Evolutionary conservation across 2,888 invertebrate genomes (phyloP), one percentile per base, ranked within the genome.

Genomic region (Watsonalla binaria): DNA sequence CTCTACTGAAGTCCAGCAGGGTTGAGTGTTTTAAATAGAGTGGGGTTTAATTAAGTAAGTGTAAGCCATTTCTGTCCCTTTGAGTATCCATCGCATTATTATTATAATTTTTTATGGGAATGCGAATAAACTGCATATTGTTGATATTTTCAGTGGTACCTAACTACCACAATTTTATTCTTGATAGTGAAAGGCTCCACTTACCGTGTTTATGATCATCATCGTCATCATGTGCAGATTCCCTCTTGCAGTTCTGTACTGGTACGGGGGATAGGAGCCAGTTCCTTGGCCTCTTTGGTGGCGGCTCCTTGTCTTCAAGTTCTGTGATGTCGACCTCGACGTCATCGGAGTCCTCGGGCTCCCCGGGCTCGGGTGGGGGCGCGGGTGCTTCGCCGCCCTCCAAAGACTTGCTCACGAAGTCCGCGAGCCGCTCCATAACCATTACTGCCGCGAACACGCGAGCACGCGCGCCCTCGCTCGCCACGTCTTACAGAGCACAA

Each of bases 391-490:
- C 89, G 82, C 92, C 78, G 66, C 93, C 93, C 79, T 95, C 95
- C 86, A 96, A 95, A 60, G 96, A 96, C 90, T 96, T 96, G 74
- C 96, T 96, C 79, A 97, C 96, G 92, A 97, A 96, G 92, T 96
- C 96, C 78, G 96, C 95, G 85, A 97, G 93, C 92, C 96, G 96
- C 92, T 96, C 96, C 96, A 97, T 96, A 85, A 90, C 86, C 90
- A 90, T 90, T 83, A 90, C 88, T 89, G 88, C 79, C 80, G 80
- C 76, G 70, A 66, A 73, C 70, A 76, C 84, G 80, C 80, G 81
- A 66, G 79, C 70, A 73, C 82, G 76, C 85, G 83, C 85, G 84
- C 77, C 84, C 74, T 80, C 80, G 70, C 78, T 75, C 82, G 80
- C 77, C 81, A 79, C 85, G 78, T 78, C 82, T 81, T 74, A 80